Evolutionary conservation across 2,888 invertebrate species (phyloP).

Genomic region (Philaethria dido): DNA sequence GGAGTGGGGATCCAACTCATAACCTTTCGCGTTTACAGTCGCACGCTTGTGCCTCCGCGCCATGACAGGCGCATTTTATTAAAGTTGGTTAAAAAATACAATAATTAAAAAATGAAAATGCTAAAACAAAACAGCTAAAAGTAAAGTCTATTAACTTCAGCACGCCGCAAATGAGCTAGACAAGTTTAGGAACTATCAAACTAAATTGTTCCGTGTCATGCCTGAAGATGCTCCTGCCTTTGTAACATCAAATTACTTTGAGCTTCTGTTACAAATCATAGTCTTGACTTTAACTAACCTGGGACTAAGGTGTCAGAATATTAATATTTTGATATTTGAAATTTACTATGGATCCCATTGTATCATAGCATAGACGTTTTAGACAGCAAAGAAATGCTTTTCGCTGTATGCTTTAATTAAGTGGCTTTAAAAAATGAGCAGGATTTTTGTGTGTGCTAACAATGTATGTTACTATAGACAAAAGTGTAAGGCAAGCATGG

Average conservation of each 20-base stretch:
- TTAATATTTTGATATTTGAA: constrained; percentile 1
- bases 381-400: too few species aligned
- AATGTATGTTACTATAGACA: too few species aligned
- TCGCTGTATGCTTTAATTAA: too few species aligned
- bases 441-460: too few species aligned
- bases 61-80: too few species aligned
- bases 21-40: too few species aligned
- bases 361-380: background rate
- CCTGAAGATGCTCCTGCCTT: constrained; percentile 43
- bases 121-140: constrained; percentile 43
- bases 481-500: too few species aligned
- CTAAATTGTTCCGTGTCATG: constrained; percentile 60
- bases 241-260: constrained; percentile 39
- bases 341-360: background rate
- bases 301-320: constrained; percentile 5
- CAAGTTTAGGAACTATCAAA: constrained; percentile 60
- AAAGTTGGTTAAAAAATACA: too few species aligned
- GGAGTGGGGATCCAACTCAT: too few species aligned
- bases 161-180: constrained; percentile 61
- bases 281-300: background rate
- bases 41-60: too few species aligned
- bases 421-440: too few species aligned
- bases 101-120: too few species aligned
- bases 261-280: constrained; percentile 16
- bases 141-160: constrained; percentile 63